Base-by-base conservation (phyloP, 2,797 vertebrate species). In the Xyrichtys novacula region DNA sequence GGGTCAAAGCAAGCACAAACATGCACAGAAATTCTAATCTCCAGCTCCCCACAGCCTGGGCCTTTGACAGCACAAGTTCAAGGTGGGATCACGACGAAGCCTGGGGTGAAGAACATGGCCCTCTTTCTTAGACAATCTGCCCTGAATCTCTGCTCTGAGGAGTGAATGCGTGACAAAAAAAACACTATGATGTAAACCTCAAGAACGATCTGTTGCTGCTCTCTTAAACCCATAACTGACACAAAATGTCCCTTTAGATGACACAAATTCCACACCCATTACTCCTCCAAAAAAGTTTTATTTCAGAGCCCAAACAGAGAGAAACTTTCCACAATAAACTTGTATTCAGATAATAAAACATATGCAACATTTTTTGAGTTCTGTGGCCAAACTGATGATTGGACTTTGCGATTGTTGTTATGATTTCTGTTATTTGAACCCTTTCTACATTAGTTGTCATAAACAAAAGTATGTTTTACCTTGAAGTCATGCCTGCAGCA, bases 31-130 rank as follows among this genome's bases (percentile, higher is more conserved):
- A 90, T 88, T 90, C 74, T 81, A 89, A 78, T 85, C 88, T 80
- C 56, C 74, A 55, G 44, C 47, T 82, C 85, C 84, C 76, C 60
- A 56, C 32, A 59, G 73, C 78, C 81, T 9, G 65, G 76, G 81
- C 83, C 85, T 90, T 90, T 88, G 88, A 92, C 92, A 92, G 89
- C 76, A 76, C 79, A 88, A 87, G 91, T 93, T 94, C 91, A 94
- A 92, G 91, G 89, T 85, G 76, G 90, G 91, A 94, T 89, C 89
- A 91, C 22, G 8, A 71, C 44, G 19, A 85, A 65, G 82, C 92
- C 90, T 52, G 72, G 82, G 91, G 93, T 89, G 50, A 55, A 36
- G 71, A 85, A 72, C 80, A 61, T 50, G 78, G 85, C 71, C 69
- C 69, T 83, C 65, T 29, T 49, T 46, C 23, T 75, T 43, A 77